A percentile compares a stretch with the other conserved stretches of the same genome.
phyloP scores from a whole-genome alignment of 2,888 invertebrate genomes.

The Cenopis cana region DNA sequence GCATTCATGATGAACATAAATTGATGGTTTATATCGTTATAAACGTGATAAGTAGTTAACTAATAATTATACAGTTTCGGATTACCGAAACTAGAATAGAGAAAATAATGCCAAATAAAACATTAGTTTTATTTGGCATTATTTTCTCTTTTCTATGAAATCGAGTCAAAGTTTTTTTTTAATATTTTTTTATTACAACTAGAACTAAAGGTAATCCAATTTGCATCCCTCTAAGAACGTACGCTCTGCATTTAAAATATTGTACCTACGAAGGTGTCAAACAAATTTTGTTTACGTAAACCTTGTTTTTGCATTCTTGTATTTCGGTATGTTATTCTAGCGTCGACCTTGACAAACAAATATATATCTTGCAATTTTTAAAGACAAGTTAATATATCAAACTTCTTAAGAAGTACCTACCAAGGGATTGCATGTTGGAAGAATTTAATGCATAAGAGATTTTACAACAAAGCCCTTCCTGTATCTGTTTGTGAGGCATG shows the following conservation, averaged over 20 bases:
- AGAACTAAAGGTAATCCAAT: too few relatives aligned
- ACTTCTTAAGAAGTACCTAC: conserved; percentile 9
- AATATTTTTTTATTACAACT: too few relatives aligned
- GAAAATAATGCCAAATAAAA: too few relatives aligned
- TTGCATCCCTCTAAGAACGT: neutral
- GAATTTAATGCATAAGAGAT: neutral
- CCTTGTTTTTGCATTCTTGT: neutral
- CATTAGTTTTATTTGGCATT: too few relatives aligned
- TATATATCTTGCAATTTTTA: neutral
- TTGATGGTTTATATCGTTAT: too few relatives aligned
- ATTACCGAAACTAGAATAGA: too few relatives aligned
- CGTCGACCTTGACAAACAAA: conserved; percentile 13
- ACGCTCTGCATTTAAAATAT: neutral
- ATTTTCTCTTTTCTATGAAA: too few relatives aligned
- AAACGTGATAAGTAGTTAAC: too few relatives aligned
- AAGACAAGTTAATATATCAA: neutral
- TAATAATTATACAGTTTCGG: too few relatives aligned
- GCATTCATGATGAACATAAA: neutral
- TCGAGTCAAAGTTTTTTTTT: too few relatives aligned
- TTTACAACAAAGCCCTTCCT: neutral
- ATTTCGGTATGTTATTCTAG: neutral
- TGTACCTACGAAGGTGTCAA: neutral
- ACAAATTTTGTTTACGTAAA: neutral
- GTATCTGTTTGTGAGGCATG: conserved; percentile 1
- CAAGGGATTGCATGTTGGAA: neutral